phyloP scores from a whole-genome alignment of 2,797 vertebrate species.

The Sus cebifrons region DNA sequence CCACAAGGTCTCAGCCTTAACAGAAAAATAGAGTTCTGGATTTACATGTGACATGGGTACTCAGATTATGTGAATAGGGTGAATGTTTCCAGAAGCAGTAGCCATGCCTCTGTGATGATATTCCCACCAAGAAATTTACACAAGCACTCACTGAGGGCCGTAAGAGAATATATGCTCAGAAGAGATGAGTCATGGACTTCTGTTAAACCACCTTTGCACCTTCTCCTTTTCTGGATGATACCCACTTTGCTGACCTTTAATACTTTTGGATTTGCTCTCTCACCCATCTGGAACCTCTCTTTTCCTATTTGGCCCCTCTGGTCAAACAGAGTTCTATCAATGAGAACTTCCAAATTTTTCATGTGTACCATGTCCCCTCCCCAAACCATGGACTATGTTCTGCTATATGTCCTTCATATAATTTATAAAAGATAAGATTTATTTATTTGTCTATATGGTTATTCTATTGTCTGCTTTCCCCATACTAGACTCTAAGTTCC shows the following conservation, averaged over 20 bases:
- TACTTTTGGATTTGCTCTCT: neutral
- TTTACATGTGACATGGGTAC: neutral
- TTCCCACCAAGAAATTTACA: neutral
- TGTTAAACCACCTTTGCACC: rapidly evolving
- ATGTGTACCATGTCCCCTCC: neutral
- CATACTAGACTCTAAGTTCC: neutral
- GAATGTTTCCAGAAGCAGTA: neutral
- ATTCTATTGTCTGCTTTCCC: neutral
- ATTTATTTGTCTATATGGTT: neutral
- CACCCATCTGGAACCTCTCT: neutral
- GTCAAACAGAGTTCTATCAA: neutral
- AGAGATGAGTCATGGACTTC: neutral
- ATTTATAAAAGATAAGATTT: neutral
- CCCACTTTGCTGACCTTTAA: too few relatives aligned
- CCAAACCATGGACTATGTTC: neutral
- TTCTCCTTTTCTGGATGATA: neutral
- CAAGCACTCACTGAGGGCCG: neutral
- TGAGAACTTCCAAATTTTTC: neutral
- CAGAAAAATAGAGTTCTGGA: neutral
- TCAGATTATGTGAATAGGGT: rapidly evolving
- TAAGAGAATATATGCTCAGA: neutral
- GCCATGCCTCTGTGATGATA: neutral
- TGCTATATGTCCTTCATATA: neutral
- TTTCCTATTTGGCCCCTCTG: too few relatives aligned
- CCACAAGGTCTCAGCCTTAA: neutral